phyloP scores from a whole-genome alignment of 2,888 invertebrate genomes.

The Pterostichus niger region DNA sequence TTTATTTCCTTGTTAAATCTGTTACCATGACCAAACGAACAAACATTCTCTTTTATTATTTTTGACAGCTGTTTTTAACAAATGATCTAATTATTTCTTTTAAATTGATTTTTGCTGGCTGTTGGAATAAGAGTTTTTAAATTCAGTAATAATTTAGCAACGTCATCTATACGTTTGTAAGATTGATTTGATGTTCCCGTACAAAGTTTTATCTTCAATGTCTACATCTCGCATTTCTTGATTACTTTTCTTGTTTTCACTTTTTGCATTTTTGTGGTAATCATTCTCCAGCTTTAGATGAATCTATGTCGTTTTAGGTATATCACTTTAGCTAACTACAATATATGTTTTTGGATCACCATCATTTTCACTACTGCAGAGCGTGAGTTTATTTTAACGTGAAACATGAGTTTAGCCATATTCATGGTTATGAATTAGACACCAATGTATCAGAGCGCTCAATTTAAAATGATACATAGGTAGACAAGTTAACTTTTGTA shows the following conservation, averaged over 20 bases:
- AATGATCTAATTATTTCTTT: slow-evolving; percentile 9
- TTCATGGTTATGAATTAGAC: too few species aligned
- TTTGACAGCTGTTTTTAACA: slow-evolving; percentile 3
- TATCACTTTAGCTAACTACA: too few species aligned
- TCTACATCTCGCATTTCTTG: neutral
- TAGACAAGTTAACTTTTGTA: too few species aligned
- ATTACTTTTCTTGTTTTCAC: slow-evolving; percentile 10
- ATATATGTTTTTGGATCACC: too few species aligned
- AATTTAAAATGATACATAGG: too few species aligned
- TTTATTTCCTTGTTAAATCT: slow-evolving; percentile 5
- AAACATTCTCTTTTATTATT: neutral
- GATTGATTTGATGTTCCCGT: neutral
- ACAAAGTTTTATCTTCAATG: neutral
- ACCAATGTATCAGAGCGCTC: too few species aligned
- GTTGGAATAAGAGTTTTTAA: neutral
- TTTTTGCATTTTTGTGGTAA: neutral
- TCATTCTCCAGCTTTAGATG: too few species aligned
- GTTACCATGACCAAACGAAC: neutral
- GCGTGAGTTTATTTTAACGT: too few species aligned
- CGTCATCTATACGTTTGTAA: neutral
- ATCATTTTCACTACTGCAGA: too few species aligned
- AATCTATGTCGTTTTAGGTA: too few species aligned
- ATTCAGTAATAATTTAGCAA: neutral
- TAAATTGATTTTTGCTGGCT: neutral
- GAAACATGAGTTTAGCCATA: too few species aligned